phyloP scores from a whole-genome alignment of 1,140 invertebrate species.

The Zaprionus tsacasi region DNA sequence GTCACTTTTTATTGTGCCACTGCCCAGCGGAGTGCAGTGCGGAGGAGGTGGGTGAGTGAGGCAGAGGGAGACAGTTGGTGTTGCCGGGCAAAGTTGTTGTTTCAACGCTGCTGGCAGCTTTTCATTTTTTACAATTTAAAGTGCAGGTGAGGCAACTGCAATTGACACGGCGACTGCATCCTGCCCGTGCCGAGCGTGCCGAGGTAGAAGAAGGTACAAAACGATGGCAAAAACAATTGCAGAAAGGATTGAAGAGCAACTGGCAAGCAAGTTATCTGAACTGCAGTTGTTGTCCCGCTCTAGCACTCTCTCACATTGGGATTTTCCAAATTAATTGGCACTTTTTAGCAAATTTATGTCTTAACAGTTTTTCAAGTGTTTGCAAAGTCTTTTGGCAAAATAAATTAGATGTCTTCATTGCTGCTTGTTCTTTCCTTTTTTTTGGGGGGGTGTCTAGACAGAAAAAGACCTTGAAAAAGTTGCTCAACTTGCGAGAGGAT shows the following conservation, averaged over 20 bases:
- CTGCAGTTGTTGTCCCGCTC: constrained; percentile 16
- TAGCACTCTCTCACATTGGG: constrained; percentile 40
- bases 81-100: constrained; percentile 61
- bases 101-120: constrained; percentile 67
- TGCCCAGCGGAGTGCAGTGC: constrained; percentile 3
- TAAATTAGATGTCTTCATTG: constrained; percentile 52
- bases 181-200: constrained; percentile 20
- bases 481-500: constrained; percentile 32
- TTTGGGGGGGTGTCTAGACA: constrained; percentile 52
- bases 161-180: constrained; percentile 73
- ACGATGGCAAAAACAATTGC: constrained; percentile 55
- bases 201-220: constrained; percentile 15
- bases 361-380: constrained; percentile 48
- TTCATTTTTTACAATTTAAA: constrained; percentile 78
- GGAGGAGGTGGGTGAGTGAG: background rate
- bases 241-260: constrained; percentile 37
- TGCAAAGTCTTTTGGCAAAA: constrained; percentile 51
- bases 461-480: constrained; percentile 62
- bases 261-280: background rate
- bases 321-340: constrained; percentile 69
- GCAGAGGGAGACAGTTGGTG: constrained; percentile 33
- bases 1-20: constrained; percentile 78
- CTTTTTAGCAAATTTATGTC: constrained; percentile 33
- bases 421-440: background rate
- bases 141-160: constrained; percentile 76